Evolutionary conservation across 2,113 vertebrate genomes (phyloP).

Genomic region (Macrotis lagotis): DNA sequence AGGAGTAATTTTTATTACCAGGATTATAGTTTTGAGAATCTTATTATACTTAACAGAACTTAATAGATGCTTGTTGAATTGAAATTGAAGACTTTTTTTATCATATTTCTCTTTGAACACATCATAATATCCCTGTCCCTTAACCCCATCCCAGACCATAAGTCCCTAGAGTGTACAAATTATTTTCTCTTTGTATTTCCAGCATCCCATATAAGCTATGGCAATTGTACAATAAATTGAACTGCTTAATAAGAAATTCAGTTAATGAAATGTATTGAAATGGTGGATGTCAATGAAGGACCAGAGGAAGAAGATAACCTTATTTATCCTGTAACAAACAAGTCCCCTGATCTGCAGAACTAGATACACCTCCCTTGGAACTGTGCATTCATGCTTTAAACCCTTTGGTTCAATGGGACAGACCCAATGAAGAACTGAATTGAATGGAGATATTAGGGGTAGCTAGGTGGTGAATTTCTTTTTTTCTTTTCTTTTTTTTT

Average conservation of each 20-base stretch:
- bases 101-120: not conserved
- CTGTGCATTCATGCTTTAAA: not conserved
- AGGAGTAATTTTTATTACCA: no score
- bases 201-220: not conserved
- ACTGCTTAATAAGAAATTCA: not conserved
- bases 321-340: not conserved
- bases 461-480: not conserved
- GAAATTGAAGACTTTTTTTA: not conserved
- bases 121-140: not conserved
- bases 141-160: not conserved
- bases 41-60: no score
- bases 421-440: not conserved
- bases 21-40: no score
- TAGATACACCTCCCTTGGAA: not conserved
- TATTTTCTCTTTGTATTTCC: not conserved
- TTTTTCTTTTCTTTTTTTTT: no score
- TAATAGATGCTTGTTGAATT: not conserved
- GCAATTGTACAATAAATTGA: not conserved
- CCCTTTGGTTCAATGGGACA: not conserved
- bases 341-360: not conserved
- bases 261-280: not conserved
- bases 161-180: not conserved
- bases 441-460: not conserved
- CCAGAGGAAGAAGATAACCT: not conserved
- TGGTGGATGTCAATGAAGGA: not conserved